These are phyloP conservation scores for Lissocephala sabroskyi DNA, from an alignment of 2,888 invertebrate genomes.

Conservation along the genomic window DNA sequence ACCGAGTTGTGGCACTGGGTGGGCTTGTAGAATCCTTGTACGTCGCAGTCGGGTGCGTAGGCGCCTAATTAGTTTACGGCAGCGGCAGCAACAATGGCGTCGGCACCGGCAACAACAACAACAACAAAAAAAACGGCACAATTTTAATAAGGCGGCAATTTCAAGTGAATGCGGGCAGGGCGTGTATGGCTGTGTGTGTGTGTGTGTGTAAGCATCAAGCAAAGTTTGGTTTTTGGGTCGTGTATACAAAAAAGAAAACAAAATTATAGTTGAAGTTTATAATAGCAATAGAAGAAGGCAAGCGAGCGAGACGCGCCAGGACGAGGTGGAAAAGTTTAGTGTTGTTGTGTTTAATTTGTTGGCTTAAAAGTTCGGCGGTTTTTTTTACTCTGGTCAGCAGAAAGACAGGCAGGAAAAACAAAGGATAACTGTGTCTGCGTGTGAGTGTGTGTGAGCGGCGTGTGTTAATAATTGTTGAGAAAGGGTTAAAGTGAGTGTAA, in stretches of 20 bases:
- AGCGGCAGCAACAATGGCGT: neutral
- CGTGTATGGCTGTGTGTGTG: constrained; percentile 1
- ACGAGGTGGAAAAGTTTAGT: constrained; percentile 40
- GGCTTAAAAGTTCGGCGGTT: constrained; percentile 57
- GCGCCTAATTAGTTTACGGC: constrained; percentile 74
- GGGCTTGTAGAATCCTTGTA: constrained; percentile 87
- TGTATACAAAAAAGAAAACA: constrained; percentile 22
- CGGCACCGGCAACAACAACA: constrained; percentile 2
- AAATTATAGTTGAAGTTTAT: constrained; percentile 20
- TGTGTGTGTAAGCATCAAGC: constrained; percentile 2
- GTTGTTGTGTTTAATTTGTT: constrained; percentile 61
- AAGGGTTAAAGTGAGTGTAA: constrained; percentile 28
- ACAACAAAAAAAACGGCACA: constrained; percentile 19
- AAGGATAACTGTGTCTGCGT: constrained; percentile 12
- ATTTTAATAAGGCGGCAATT: constrained; percentile 50
- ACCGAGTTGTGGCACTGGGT: constrained; percentile 91
- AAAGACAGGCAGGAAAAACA: constrained; percentile 24
- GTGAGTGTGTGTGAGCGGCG: constrained; percentile 13
- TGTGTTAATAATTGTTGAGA: constrained; percentile 24
- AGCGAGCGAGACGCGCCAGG: constrained; percentile 15
- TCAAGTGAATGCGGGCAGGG: too few relatives aligned
- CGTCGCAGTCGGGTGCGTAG: constrained; percentile 88
- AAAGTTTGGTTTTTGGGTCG: constrained; percentile 9
- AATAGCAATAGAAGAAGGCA: constrained; percentile 26
- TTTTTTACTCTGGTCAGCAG: constrained; percentile 19